Evolutionary conservation across 2,888 invertebrate genomes (phyloP).

Genomic region (Coremacera marginata): DNA sequence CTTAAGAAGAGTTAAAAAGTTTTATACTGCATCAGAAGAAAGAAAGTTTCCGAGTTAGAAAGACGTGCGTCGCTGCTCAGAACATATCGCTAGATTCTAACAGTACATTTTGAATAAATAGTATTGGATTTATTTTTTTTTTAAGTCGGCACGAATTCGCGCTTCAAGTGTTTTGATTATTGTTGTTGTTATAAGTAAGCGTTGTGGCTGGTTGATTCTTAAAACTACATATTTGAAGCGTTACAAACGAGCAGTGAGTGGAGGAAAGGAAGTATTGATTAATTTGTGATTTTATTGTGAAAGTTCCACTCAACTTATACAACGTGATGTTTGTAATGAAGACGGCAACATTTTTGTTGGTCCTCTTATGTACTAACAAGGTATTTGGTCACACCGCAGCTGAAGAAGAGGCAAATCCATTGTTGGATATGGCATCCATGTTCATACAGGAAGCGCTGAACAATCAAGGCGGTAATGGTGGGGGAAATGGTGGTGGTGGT

Average conservation of each 20-base stretch:
- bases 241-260: conserved; percentile 1
- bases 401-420: conserved; percentile 74
- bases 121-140: not conserved
- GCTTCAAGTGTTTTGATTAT: conserved; percentile 14
- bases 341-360: conserved; percentile 58
- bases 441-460: conserved; percentile 75
- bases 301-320: conserved; percentile 54
- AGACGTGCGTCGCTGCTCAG: conserved; percentile 54
- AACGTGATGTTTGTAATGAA: conserved; percentile 54
- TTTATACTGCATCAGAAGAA: conserved; percentile 61
- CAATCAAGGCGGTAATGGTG: conserved; percentile 64
- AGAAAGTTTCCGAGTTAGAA: conserved; percentile 66
- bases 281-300: conserved; percentile 56
- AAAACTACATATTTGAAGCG: conserved; percentile 17
- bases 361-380: conserved; percentile 60
- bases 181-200: conserved; percentile 24
- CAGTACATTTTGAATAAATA: not conserved
- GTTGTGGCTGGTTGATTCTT: not conserved
- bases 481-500: conserved; percentile 68
- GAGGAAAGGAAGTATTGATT: not conserved
- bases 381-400: conserved; percentile 61
- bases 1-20: conserved; percentile 66
- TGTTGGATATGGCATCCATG: conserved; percentile 78
- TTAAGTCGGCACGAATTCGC: not conserved
- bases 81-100: not conserved